These are phyloP conservation scores for Mormoops blainvillei DNA, from an alignment of 2,113 vertebrate genomes.

Conservation along the genomic window DNA sequence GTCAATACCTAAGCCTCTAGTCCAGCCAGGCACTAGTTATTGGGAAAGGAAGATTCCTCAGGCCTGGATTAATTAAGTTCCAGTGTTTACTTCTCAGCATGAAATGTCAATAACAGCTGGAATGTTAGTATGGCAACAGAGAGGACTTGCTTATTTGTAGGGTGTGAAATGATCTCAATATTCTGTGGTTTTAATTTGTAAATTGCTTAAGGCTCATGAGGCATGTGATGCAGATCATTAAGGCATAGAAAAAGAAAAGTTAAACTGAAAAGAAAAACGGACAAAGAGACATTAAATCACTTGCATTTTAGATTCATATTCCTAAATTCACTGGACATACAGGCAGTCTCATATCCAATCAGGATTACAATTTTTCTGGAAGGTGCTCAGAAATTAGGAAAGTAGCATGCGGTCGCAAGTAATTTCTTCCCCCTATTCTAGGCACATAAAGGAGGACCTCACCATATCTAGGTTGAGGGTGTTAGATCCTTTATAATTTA, in stretches of 20 bases:
- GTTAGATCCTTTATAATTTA: not conserved
- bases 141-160: slow-evolving; percentile 13
- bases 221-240: not conserved
- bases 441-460: not conserved
- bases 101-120: slow-evolving; percentile 19
- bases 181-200: slow-evolving; percentile 53
- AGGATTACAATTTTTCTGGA: not conserved
- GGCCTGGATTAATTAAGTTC: slow-evolving; percentile 23
- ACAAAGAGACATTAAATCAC: not conserved
- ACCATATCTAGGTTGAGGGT: not conserved
- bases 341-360: not conserved
- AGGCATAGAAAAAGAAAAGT: slow-evolving; percentile 18
- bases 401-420: not conserved
- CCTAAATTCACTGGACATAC: not conserved
- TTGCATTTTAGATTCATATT: slow-evolving; percentile 12
- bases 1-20: not conserved
- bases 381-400: slow-evolving; percentile 9
- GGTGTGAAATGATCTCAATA: slow-evolving; percentile 32
- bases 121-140: slow-evolving; percentile 16
- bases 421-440: not conserved
- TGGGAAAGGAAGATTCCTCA: not conserved
- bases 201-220: not conserved
- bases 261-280: slow-evolving; percentile 18
- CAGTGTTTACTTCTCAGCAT: slow-evolving; percentile 40
- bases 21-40: not conserved